Percentiles rank a stretch among this genome's conserved stretches.
Conservation (phyloP, 2,888 invertebrate species). For the Spodoptera picta region DNA sequence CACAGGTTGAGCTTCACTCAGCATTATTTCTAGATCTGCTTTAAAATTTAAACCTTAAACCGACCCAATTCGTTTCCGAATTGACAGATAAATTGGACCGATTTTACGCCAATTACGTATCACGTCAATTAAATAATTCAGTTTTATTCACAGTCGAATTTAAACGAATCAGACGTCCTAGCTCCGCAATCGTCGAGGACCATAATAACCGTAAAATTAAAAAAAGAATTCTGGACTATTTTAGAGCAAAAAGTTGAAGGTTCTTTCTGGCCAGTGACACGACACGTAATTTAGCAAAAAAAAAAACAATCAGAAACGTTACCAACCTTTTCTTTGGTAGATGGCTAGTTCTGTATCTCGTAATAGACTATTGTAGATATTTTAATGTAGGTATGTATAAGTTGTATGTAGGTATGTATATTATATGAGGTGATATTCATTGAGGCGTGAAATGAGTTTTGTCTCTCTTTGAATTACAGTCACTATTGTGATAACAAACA, state of each 20-base stretch:
- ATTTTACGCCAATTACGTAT: slow-evolving; percentile 3
- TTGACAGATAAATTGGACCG: slow-evolving; percentile 9
- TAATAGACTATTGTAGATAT: neutral
- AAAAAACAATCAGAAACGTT: slow-evolving; percentile 29
- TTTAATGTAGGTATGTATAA: neutral
- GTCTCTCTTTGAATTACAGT: slow-evolving; percentile 11
- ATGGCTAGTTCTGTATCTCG: neutral
- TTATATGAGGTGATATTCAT: slow-evolving; percentile 7
- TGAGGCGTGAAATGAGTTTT: slow-evolving; percentile 39
- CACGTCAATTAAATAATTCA: slow-evolving; percentile 1
- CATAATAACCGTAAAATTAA: slow-evolving; percentile 30
- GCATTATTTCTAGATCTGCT: neutral
- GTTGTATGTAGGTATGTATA: too few relatives aligned
- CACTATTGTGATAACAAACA: slow-evolving; percentile 16
- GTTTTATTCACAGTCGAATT: neutral
- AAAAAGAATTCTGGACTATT: slow-evolving; percentile 3
- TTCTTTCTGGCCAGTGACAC: slow-evolving; percentile 28
- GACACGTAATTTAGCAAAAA: slow-evolving; percentile 26
- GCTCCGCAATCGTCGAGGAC: slow-evolving; percentile 1
- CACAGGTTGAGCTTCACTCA: too few relatives aligned
- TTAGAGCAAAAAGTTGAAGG: slow-evolving; percentile 13
- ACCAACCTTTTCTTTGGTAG: neutral
- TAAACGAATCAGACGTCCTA: slow-evolving; percentile 10
- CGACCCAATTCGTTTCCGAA: slow-evolving; percentile 8
- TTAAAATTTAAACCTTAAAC: slow-evolving; percentile 1